Evolutionary conservation across 2,113 vertebrate species (phyloP), one percentile per base, ranked within the genome.

Genomic region (Sapayoa aenigma): DNA sequence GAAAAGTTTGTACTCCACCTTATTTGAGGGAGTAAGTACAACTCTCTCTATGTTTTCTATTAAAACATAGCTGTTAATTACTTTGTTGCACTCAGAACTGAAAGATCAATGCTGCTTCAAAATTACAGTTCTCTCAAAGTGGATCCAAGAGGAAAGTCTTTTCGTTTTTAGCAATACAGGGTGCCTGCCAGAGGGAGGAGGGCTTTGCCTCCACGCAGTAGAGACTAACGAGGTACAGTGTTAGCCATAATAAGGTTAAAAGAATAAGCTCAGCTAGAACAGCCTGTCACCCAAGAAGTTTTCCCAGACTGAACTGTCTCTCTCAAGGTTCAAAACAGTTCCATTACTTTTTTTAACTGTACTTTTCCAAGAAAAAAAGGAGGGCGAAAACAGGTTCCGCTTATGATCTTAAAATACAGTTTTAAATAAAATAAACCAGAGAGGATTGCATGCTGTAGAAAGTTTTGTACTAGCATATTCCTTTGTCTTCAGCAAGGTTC

Each of bases 61-160:
- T 75, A 93, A 84, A 69, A 72, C 35, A 50, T 90, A 91, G 85
- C 25, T 90, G 56, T 92, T 91, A 87, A 89, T 84, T 88, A 93
- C 49, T 93, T 87, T 53, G 41, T 44, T 92, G 65, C 49, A 62
- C 12, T 93, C n/a, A 23, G 44, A 80, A 88, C 41, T 88, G 39
- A 88, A 80, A 90, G 83, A 81, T 67, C 35, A 52, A 28, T 16
- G 71, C 52, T 84, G n/a, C 44, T 92, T 12, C 84, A 74, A 90
- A 75, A 78, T 67, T n/a, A 33, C 16, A 74, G 28, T 15, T 73
- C 30, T 62, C 31, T 94, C 11, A 79, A 24, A 73, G 20, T 22
- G 27, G 49, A 87, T 81, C 28, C 65, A 73, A 87, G 15, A 21
- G 76, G 72, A 92, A 59, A 65, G 12, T 72, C 18, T 3, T 25